Percentiles rank a stretch among this genome's conserved stretches.
Evolutionary conservation across 2,888 invertebrate genomes (phyloP).

Genomic region (Melieria omissa): DNA sequence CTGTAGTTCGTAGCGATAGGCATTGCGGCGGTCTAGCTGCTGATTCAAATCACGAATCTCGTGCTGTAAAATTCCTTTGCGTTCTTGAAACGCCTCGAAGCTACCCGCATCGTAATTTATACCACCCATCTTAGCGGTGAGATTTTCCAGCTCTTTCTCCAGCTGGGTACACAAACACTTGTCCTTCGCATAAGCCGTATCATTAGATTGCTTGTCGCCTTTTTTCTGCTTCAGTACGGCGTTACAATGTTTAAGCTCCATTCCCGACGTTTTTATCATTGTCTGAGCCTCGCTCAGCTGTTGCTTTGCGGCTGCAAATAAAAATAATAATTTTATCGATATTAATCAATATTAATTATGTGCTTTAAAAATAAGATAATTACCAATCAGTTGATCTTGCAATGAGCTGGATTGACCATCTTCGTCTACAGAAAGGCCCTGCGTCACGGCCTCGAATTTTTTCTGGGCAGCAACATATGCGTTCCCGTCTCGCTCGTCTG

Average conservation of each 20-base stretch:
- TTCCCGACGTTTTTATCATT: constrained; percentile 79
- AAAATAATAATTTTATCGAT: background rate
- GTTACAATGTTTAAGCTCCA: constrained; percentile 77
- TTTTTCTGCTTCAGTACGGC: constrained; percentile 74
- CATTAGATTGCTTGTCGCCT: constrained; percentile 74
- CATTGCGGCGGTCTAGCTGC: constrained; percentile 56
- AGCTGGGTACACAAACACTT: constrained; percentile 70
- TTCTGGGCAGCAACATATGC: constrained; percentile 80
- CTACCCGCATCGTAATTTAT: constrained; percentile 74
- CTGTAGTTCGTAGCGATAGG: constrained; percentile 70
- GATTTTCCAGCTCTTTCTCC: constrained; percentile 70
- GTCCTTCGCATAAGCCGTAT: constrained; percentile 76
- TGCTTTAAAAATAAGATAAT: constrained; percentile 40
- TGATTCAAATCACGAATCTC: constrained; percentile 70
- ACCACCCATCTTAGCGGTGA: constrained; percentile 67
- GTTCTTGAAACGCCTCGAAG: constrained; percentile 69
- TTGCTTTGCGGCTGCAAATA: constrained; percentile 75
- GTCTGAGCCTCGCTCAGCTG: constrained; percentile 81
- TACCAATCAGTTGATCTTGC: constrained; percentile 89
- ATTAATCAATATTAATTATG: background rate
- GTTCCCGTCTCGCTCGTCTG: constrained; percentile 75
- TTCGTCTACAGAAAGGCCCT: constrained; percentile 83
- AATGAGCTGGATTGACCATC: constrained; percentile 85
- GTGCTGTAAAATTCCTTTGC: constrained; percentile 68
- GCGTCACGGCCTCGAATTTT: constrained; percentile 84